Base-by-base conservation (phyloP, 30 jellyfish, hydroid and myxozoan species). In the Aurelia sp. region DNA sequence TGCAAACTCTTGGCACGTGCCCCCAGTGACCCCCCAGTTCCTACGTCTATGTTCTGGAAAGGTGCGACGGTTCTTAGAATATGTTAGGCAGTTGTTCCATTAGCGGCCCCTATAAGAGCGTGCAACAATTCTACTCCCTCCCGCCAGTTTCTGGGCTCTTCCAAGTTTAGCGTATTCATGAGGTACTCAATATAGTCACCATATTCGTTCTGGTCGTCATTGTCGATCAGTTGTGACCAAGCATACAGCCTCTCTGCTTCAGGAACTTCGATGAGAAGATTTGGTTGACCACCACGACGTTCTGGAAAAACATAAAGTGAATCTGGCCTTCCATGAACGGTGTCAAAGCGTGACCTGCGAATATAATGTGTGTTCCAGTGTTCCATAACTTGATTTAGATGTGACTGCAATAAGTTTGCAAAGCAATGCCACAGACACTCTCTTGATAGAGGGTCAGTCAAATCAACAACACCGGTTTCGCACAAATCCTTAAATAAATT, bases 401-500 rank as follows among this genome's bases (percentile, higher is more conserved):
- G 15, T 41, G 48, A 15, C 50, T 76, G 88, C 20, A 76, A 18
- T 18, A 53, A 13, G 16, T 53, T 18, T 53, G 65, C 65, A 53
- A 53, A 83, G 35, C 74, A 72, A 63, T 15, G 73, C 91, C 91
- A 72, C 13, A 85, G 82, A 41, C 72, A 38, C 50, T 85, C 96
- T 22, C 47, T 78, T 35, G 41, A 63, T 50, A 62, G 17, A 41
- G 50, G 77, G 17, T 47, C 57, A 8, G 65, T 52, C 38, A 38
- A 60, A 85, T 80, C 58, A 1, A 78, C 21, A 13, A 12, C 57
- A 30, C 92, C 92, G 20, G 67, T 18, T 10, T 40, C 74, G 16
- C 84, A 68, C 18, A 69, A 1, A 63, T 88, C 93, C 60, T 78
- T 80, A 76, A 88, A 88, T 60, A 67, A 70, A 47, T 81, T 89